Evolutionary conservation across 2,113 vertebrate species (phyloP).

Genomic region (Trogon surrucura): DNA sequence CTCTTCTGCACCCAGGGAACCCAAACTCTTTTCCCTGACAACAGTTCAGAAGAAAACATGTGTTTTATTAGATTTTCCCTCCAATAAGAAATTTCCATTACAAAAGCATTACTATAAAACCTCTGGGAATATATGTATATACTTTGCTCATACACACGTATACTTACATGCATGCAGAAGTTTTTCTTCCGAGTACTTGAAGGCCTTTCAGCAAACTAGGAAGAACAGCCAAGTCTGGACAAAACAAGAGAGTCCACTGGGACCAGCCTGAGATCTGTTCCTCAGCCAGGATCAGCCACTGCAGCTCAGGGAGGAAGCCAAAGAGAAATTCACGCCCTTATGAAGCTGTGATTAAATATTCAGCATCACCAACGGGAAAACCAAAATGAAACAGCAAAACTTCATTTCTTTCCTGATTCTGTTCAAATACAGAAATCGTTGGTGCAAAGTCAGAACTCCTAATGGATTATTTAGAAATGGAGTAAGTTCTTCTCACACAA

Average conservation of each 20-base stretch:
- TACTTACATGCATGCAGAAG: not conserved
- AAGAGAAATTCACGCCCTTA: not conserved
- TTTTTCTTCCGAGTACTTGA: not conserved
- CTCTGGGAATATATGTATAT: not conserved
- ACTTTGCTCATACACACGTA: not conserved
- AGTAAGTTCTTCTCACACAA: not conserved
- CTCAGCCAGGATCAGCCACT: not conserved
- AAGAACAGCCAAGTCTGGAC: not conserved
- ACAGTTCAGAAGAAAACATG: not conserved
- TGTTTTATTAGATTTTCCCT: slow-evolving; percentile 27
- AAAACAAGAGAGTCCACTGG: not conserved
- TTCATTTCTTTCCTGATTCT: not conserved
- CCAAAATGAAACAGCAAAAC: not conserved
- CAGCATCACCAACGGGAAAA: not conserved
- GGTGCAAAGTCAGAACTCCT: not conserved
- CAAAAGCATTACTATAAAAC: not conserved
- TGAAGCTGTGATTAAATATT: slow-evolving; percentile 4
- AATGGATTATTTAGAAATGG: not conserved
- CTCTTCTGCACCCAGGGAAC: not conserved
- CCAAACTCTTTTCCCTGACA: not conserved
- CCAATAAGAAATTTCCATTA: slow-evolving; percentile 13
- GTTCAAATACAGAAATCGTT: not conserved
- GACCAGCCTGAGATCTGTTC: not conserved
- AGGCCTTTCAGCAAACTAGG: not conserved
- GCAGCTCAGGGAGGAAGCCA: not conserved